Percentiles rank a stretch among this genome's conserved stretches.
Conservation (phyloP, 2,797 vertebrate species). For the Pteropus rufus region DNA sequence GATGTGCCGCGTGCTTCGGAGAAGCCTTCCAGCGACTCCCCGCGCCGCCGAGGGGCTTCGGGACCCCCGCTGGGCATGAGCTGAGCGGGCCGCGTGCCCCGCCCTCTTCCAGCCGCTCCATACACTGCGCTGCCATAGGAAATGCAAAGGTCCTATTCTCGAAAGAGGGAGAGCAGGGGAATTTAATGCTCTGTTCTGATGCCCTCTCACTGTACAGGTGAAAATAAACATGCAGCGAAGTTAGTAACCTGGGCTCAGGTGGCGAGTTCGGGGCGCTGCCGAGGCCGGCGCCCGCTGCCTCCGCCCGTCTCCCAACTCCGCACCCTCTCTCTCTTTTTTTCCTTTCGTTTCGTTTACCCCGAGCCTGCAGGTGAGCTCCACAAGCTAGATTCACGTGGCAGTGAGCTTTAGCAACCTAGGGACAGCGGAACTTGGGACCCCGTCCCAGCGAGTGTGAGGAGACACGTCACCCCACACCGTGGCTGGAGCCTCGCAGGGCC, state of each 20-base stretch:
- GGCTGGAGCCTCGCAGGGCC: neutral
- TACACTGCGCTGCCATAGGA: neutral
- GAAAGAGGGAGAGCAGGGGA: rapidly evolving
- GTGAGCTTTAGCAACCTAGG: neutral
- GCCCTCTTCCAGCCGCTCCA: neutral
- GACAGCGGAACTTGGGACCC: neutral
- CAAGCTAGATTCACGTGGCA: neutral
- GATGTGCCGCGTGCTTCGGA: neutral
- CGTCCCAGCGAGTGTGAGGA: neutral
- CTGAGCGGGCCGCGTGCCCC: neutral
- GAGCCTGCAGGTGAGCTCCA: neutral
- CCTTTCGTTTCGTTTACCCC: neutral
- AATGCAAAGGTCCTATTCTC: neutral
- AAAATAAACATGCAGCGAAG: neutral
- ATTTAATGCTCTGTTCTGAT: neutral
- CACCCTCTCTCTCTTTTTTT: neutral
- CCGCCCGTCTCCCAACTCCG: neutral
- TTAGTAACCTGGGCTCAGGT: neutral
- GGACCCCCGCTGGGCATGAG: too few relatives aligned
- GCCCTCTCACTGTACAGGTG: neutral
- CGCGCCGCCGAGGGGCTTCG: rapidly evolving
- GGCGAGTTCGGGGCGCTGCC: neutral
- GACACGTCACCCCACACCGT: neutral
- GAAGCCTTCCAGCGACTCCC: neutral
- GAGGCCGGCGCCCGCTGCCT: neutral